Evolutionary conservation across 2,888 invertebrate genomes (phyloP).

Genomic region (Yponomeuta evonymella): DNA sequence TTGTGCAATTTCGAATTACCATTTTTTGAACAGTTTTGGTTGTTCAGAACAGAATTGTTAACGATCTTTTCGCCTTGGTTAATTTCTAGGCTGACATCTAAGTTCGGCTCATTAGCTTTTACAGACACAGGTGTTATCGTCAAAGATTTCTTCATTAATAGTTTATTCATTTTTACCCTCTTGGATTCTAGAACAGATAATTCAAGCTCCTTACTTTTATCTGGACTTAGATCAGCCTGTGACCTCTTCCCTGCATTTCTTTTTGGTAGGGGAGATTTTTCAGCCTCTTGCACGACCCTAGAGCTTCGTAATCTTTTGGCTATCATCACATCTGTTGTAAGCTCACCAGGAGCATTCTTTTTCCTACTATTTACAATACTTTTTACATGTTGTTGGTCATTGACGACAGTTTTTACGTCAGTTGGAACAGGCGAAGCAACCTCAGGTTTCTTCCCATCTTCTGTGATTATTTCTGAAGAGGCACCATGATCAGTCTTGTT

Average conservation of each 20-base stretch:
- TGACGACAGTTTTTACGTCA: neutral
- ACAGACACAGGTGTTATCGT: slow-evolving; percentile 46
- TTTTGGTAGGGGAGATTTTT: slow-evolving; percentile 42
- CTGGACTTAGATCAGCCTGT: slow-evolving; percentile 41
- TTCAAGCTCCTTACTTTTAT: slow-evolving; percentile 50
- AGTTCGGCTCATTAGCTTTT: slow-evolving; percentile 16
- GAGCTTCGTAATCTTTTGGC: slow-evolving; percentile 67
- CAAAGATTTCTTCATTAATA: slow-evolving; percentile 58
- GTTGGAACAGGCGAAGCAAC: neutral
- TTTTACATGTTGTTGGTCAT: slow-evolving; percentile 18
- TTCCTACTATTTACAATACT: slow-evolving; percentile 47
- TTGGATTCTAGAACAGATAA: slow-evolving; percentile 55
- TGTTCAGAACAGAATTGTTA: slow-evolving; percentile 57
- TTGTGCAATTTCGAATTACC: slow-evolving; percentile 71
- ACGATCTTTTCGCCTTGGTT: slow-evolving; percentile 44
- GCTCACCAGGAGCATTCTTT: slow-evolving; percentile 40
- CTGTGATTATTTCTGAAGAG: slow-evolving; percentile 68
- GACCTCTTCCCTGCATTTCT: slow-evolving; percentile 50
- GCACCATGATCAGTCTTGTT: slow-evolving; percentile 77
- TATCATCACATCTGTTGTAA: slow-evolving; percentile 38
- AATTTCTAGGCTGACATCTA: slow-evolving; percentile 31
- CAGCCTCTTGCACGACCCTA: slow-evolving; percentile 54
- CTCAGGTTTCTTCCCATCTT: slow-evolving; percentile 34
- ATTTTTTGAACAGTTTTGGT: slow-evolving; percentile 68
- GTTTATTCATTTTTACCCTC: slow-evolving; percentile 61